phyloP scores from a whole-genome alignment of 2,797 vertebrate species.

The Cyprinodon diabolis region DNA sequence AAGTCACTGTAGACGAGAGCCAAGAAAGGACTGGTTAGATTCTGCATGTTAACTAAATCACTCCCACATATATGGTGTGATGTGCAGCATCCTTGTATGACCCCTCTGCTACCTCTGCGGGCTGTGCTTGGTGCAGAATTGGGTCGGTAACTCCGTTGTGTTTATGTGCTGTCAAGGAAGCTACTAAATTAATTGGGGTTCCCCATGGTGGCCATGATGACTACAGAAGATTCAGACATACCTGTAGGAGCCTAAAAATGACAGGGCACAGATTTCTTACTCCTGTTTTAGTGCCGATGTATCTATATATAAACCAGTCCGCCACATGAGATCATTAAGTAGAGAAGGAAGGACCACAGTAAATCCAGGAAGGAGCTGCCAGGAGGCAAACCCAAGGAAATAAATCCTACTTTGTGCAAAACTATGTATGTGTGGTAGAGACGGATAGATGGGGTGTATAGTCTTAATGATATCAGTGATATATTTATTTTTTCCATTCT shows the following conservation, averaged over 20 bases:
- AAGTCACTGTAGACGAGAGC: neutral
- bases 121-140: constrained; percentile 24
- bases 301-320: neutral
- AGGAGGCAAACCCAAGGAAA: constrained; percentile 28
- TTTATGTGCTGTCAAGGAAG: constrained; percentile 52
- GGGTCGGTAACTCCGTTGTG: constrained; percentile 49
- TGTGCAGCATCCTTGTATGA: constrained; percentile 50
- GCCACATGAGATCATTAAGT: constrained; percentile 34
- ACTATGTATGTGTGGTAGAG: constrained; percentile 8
- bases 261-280: constrained; percentile 1
- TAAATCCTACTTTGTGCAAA: constrained; percentile 19
- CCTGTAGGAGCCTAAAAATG: constrained; percentile 14
- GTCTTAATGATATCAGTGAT: neutral
- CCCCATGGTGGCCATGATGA: constrained; percentile 68
- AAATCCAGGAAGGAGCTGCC: constrained; percentile 44
- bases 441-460: neutral
- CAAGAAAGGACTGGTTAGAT: neutral
- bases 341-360: constrained; percentile 20
- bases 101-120: constrained; percentile 39
- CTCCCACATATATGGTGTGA: constrained; percentile 21
- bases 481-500: too few relatives aligned
- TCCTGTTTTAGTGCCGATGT: constrained; percentile 29
- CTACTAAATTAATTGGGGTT: constrained; percentile 71
- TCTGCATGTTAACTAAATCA: constrained; percentile 6
- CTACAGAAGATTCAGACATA: constrained; percentile 50